Evolutionary conservation across 1,140 invertebrate genomes (phyloP), one percentile per base, ranked within the genome.

Genomic region (Cepaea nemoralis): DNA sequence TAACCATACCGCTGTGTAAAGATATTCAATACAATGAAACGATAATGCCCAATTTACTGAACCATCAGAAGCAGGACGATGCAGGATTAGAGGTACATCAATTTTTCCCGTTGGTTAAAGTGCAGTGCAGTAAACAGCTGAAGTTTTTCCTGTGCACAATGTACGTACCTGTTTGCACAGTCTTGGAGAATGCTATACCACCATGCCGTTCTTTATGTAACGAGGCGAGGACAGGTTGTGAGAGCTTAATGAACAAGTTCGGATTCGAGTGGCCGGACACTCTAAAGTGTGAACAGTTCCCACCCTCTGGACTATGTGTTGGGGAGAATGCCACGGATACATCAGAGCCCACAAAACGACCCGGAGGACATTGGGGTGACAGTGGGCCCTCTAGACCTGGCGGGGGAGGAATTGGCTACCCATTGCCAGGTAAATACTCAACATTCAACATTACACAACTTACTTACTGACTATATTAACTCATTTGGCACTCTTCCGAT

Each of bases 91-190:
- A 98, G 86, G 94, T 99, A 0, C 95, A 98, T 89, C 95, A 97
- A 88, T 99, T 96, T 89, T 96, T 95, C 77, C 97, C 98, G 5
- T 91, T 99, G 24, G 95, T 99, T 0, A 98, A 99, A 93, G 94
- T 99, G 3, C 94, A 97, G 84, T 99, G 98, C 91, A 98, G 96
- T 83, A 94, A 96, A 0, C 96, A 99, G 90, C 92, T 99, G 35
- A 96, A 97, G 89, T 95, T 99, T 83, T 99, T 99, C 90, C 92
- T 99, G n/a, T 99, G 98, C 92, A 95, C 97, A 0, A 94, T 99
- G 69, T 99, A 97, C 91, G 96, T 95, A 6, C 98, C 98, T 0
- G 95, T 99, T 0, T 99, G 98, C 84, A 89, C 88, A 22, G 83
- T 98, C 70, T 90, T 99, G 78, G 96, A 98, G 42, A 92, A 93